Conservation (phyloP, 2,888 invertebrate species). For the Yponomeuta cagnagella region DNA sequence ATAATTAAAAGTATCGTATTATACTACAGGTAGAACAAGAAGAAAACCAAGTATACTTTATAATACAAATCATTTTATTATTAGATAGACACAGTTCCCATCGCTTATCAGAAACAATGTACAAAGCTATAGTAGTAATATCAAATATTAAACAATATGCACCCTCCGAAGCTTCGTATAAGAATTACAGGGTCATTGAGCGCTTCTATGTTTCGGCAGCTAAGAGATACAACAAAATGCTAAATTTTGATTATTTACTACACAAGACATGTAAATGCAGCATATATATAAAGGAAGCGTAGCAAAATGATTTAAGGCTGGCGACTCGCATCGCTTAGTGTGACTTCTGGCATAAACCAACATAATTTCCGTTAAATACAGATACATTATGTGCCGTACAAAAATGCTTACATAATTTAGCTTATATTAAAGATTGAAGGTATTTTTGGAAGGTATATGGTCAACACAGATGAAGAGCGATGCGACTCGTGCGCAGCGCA, state of each 20-base stretch:
- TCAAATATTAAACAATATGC: conserved; percentile 76
- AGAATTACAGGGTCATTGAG: conserved; percentile 73
- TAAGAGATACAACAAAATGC: conserved; percentile 70
- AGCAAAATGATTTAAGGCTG: conserved; percentile 50
- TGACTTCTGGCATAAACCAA: conserved; percentile 6
- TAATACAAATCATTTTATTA: conserved; percentile 84
- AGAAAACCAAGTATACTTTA: conserved; percentile 53
- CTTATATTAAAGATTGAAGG: not conserved
- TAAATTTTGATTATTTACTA: conserved; percentile 66
- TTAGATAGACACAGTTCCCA: conserved; percentile 83
- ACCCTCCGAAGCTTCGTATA: conserved; percentile 73
- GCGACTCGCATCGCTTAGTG: conserved; percentile 13
- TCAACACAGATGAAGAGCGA: conserved; percentile 6
- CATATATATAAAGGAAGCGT: conserved; percentile 66
- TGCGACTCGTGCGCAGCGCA: conserved; percentile 28
- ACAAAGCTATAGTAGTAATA: conserved; percentile 81
- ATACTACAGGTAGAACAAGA: conserved; percentile 8
- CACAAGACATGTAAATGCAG: conserved; percentile 67
- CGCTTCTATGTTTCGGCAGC: conserved; percentile 71
- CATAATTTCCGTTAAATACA: conserved; percentile 4
- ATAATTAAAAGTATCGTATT: conserved; percentile 13
- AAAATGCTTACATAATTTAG: conserved; percentile 7
- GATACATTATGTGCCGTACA: conserved; percentile 1
- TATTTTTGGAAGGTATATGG: not conserved
- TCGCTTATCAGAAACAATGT: conserved; percentile 82